These are phyloP conservation scores for Sisyra nigra DNA, from an alignment of 2,888 invertebrate species.

Conservation along the genomic window DNA sequence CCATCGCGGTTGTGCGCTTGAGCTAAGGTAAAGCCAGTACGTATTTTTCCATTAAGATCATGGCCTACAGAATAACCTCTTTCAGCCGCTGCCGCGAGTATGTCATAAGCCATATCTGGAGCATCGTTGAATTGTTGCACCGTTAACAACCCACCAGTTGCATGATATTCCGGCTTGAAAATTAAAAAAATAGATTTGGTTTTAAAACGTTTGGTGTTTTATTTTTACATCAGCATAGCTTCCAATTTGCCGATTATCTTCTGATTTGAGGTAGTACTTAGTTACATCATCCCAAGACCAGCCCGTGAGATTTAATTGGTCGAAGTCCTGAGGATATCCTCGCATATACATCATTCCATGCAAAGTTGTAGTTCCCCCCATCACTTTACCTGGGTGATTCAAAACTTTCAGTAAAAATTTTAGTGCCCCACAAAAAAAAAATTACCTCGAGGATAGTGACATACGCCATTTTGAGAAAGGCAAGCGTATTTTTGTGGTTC, in stretches of 20 bases:
- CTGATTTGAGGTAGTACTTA: constrained; percentile 11
- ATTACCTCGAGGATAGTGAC: constrained; percentile 10
- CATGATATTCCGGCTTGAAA: constrained; percentile 13
- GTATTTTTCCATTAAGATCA: constrained; percentile 13
- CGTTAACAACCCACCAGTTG: constrained; percentile 12
- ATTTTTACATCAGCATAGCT: constrained; percentile 6
- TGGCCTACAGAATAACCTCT: constrained; percentile 12
- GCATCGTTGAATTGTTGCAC: constrained; percentile 12
- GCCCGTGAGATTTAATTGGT: constrained; percentile 8
- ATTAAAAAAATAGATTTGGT: neutral
- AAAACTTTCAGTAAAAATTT: too few species aligned
- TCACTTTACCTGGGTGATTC: constrained; percentile 6
- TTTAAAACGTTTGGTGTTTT: neutral
- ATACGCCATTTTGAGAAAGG: constrained; percentile 6
- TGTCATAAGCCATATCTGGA: constrained; percentile 12
- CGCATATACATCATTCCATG: constrained; percentile 12
- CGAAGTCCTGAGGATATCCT: constrained; percentile 10
- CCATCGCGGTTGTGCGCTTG: constrained; percentile 12
- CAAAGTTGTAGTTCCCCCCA: constrained; percentile 11
- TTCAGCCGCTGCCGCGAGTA: constrained; percentile 12
- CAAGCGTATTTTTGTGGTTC: constrained; percentile 9
- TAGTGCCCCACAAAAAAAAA: neutral
- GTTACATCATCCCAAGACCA: constrained; percentile 11
- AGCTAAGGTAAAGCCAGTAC: constrained; percentile 13
- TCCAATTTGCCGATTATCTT: constrained; percentile 10